Conservation (phyloP, 2,797 vertebrate species). For the Cyclopterus lumpus region DNA sequence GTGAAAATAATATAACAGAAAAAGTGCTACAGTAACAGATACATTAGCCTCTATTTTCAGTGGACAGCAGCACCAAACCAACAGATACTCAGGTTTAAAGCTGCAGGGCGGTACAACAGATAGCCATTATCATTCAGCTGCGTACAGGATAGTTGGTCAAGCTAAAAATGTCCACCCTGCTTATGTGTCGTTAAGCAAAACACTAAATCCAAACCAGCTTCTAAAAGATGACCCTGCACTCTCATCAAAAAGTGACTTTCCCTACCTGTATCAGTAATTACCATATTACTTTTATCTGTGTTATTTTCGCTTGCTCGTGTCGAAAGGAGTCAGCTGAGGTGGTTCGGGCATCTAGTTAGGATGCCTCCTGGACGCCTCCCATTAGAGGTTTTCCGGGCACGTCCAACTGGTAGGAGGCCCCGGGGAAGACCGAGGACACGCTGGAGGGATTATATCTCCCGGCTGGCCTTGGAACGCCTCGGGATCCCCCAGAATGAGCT, state of each 20-base stretch:
- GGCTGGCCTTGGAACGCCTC: no score
- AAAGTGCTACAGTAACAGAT: slow-evolving; percentile 58
- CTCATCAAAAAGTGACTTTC: slow-evolving; percentile 45
- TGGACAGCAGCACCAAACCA: slow-evolving; percentile 12
- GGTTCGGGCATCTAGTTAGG: no score
- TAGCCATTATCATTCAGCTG: slow-evolving; percentile 12
- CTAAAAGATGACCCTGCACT: slow-evolving; percentile 32
- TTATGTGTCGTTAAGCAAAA: slow-evolving; percentile 42
- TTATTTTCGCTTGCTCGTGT: slow-evolving; percentile 59
- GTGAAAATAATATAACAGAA: slow-evolving; percentile 54
- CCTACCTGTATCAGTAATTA: slow-evolving; percentile 56
- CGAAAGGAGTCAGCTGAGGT: no score
- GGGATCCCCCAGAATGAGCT: no score
- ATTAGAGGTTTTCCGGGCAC: no score
- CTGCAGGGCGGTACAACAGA: slow-evolving; percentile 15
- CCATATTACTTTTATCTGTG: slow-evolving; percentile 62
- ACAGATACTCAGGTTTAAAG: slow-evolving; percentile 25
- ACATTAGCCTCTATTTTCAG: slow-evolving; percentile 31
- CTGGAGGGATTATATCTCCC: no score
- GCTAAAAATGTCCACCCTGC: not conserved
- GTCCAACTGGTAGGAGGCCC: no score
- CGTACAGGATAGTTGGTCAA: slow-evolving; percentile 19
- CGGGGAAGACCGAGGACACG: no score
- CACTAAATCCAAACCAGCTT: slow-evolving; percentile 21
- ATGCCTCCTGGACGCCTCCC: no score